Base-by-base conservation (phyloP, 2,888 invertebrate species). In the Antheraea assamensis region DNA sequence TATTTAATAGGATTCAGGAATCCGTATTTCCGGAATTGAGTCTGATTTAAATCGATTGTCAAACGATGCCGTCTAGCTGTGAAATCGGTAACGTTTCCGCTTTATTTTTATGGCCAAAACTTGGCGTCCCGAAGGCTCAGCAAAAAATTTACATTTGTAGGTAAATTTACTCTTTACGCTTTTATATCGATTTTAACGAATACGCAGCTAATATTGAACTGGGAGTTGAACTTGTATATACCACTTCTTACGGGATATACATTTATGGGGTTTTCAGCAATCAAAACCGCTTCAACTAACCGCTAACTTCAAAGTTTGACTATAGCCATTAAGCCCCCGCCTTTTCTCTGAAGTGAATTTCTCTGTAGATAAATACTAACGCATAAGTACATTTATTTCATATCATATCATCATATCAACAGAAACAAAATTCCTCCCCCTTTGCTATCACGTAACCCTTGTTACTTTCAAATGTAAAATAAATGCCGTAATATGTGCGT, bases 1-100 rank as follows among this genome's bases (percentile, higher is more conserved):
- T 68, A 68, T 68, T 68, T 68, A 68, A 68, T 68, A 68, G 35
- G 8, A 68, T 68, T 68, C 35, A 35, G n/a, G 68, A 68, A 35
- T 68, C 17, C 35, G 68, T n/a, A 35, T n/a, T 68, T 35, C 35
- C 31, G n/a, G 68, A 31, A 68, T 68, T 35, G 68, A 10, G 13
- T 21, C 68, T 35, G 35, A 68, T 68, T 68, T 68, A 68, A 21
- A 21, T 7, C 66, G 31, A 68, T 68, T 35, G 68, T 68, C 35
- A 68, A 68, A 35, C 68, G n/a, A 15, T 68, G 35, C 68, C 24
- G 35, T n/a, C n/a, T 68, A n/a, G 21, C 68, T 68, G 35, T 68
- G 13, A 24, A 35, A 68, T 68, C 21, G 68, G n/a, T 35, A 35
- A n/a, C 35, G 35, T 68, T 68, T 64, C 21, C 30, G 30, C 5